Conservation (phyloP, 2,113 vertebrate genomes). For the Protobothrops mucrosquamatus region DNA sequence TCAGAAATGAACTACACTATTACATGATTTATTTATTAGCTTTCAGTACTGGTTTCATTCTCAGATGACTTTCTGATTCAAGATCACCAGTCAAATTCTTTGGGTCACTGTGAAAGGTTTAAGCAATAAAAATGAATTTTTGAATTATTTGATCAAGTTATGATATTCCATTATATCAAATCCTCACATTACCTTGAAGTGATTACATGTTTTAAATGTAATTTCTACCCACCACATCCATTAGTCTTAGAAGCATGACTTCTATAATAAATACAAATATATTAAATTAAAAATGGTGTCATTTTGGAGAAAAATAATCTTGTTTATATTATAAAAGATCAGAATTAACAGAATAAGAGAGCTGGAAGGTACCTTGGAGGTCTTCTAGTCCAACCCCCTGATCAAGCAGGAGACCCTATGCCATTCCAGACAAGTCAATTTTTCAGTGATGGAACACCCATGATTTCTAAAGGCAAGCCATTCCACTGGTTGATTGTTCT, state of each 20-base stretch:
- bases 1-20: slow-evolving; percentile 29
- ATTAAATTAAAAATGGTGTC: slow-evolving; percentile 21
- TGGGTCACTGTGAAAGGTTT: slow-evolving; percentile 50
- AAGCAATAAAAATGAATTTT: slow-evolving; percentile 62
- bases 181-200: slow-evolving; percentile 53
- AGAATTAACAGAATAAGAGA: slow-evolving; percentile 10
- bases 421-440: no score
- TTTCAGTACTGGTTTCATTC: slow-evolving; percentile 38
- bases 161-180: slow-evolving; percentile 53
- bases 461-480: no score
- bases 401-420: no score
- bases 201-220: slow-evolving; percentile 48
- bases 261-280: slow-evolving; percentile 17
- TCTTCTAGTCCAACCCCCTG: background rate
- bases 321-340: slow-evolving; percentile 40
- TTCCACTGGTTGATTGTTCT: no score
- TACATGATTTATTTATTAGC: slow-evolving; percentile 28
- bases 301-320: slow-evolving; percentile 24
- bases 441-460: no score
- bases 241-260: slow-evolving; percentile 25
- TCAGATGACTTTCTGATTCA: slow-evolving; percentile 43
- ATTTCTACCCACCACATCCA: slow-evolving; percentile 31
- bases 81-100: slow-evolving; percentile 28
- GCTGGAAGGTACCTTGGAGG: background rate
- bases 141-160: slow-evolving; percentile 60